Evolutionary conservation across 2,888 invertebrate species (phyloP).

Genomic region (Neria commutata): DNA sequence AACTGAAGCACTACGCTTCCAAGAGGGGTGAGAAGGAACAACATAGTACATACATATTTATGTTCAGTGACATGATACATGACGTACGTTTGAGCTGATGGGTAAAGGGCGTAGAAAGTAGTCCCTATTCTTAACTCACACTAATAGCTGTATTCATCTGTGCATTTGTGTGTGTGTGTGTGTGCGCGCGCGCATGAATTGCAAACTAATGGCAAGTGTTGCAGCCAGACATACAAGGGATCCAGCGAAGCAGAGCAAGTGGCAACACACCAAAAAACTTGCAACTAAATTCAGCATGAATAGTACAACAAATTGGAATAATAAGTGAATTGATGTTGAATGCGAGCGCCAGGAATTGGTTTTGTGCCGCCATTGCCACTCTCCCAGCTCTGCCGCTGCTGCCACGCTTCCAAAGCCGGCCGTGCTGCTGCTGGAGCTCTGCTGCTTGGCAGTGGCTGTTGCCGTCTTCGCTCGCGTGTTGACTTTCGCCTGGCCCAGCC

Average conservation of each 20-base stretch:
- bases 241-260: not conserved
- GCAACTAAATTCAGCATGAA: constrained; percentile 40
- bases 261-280: constrained; percentile 17
- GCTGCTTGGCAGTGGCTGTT: too few species aligned
- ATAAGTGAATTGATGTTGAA: constrained; percentile 41
- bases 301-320: constrained; percentile 44
- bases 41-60: too few species aligned
- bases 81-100: too few species aligned
- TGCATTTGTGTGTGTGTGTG: not conserved
- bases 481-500: constrained; percentile 3
- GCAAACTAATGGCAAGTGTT: constrained; percentile 22
- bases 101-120: too few species aligned
- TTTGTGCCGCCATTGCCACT: not conserved
- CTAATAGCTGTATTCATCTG: too few species aligned
- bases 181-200: constrained; percentile 19
- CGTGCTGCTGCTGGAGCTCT: too few species aligned
- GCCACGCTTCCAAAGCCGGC: too few species aligned
- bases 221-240: not conserved
- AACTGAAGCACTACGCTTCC: too few species aligned
- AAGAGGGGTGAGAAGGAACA: too few species aligned
- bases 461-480: constrained; percentile 9
- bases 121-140: too few species aligned
- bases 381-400: too few species aligned
- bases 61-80: too few species aligned
- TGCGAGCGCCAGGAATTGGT: constrained; percentile 15